phyloP scores from a whole-genome alignment of 2,888 invertebrate species.

The Germaria angustata region DNA sequence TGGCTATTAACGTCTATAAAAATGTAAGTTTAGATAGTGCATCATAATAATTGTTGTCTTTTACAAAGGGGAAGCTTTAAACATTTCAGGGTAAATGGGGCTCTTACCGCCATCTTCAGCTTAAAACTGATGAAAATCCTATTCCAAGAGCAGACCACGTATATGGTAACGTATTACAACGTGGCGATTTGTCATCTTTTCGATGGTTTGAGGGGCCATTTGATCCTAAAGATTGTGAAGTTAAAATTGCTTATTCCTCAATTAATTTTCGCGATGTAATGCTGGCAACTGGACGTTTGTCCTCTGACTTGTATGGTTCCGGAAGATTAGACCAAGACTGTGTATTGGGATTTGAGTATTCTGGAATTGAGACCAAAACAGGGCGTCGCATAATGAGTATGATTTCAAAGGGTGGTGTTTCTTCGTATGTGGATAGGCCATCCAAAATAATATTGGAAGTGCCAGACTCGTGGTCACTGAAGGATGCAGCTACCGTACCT shows the following conservation, averaged over 20 bases:
- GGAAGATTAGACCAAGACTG: constrained; percentile 84
- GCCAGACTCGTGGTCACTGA: constrained; percentile 86
- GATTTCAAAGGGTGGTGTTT: constrained; percentile 81
- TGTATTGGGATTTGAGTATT: constrained; percentile 86
- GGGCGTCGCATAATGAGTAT: constrained; percentile 86
- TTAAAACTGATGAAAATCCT: constrained; percentile 80
- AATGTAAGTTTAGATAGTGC: constrained; percentile 76
- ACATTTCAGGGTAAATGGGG: constrained; percentile 82
- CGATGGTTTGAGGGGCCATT: constrained; percentile 89
- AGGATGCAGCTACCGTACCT: constrained; percentile 89
- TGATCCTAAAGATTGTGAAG: constrained; percentile 81
- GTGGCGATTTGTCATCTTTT: constrained; percentile 92
- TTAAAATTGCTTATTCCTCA: constrained; percentile 84
- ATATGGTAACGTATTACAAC: constrained; percentile 87
- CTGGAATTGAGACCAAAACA: constrained; percentile 82
- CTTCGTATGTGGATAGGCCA: constrained; percentile 78
- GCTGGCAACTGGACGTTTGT: constrained; percentile 94
- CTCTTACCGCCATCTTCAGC: constrained; percentile 90
- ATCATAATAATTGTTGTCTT: background rate
- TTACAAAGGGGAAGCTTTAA: background rate
- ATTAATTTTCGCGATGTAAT: constrained; percentile 97
- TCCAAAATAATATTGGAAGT: constrained; percentile 83
- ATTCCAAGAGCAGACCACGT: constrained; percentile 83
- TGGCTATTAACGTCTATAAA: constrained; percentile 89
- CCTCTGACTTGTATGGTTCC: constrained; percentile 88